phyloP scores from a whole-genome alignment of 2,113 vertebrate species.

The Struthidea cinerea region DNA sequence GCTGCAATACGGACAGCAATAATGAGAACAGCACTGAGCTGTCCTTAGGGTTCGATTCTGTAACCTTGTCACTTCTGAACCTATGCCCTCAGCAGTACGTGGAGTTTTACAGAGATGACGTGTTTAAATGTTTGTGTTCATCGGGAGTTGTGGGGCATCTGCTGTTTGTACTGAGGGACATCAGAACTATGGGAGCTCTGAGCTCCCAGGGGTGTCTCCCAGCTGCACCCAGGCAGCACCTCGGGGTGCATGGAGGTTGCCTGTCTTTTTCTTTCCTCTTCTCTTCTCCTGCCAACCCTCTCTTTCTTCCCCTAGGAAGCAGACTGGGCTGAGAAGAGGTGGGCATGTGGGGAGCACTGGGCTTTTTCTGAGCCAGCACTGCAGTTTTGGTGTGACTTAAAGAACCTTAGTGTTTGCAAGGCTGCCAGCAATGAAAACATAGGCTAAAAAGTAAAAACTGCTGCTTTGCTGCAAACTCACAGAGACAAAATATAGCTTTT shows the following conservation, averaged over 20 bases:
- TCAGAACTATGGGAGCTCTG: neutral
- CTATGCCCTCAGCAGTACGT: neutral
- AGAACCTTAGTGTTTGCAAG: neutral
- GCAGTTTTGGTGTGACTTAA: neutral
- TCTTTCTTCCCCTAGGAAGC: neutral
- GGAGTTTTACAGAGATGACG: neutral
- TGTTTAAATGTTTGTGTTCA: neutral
- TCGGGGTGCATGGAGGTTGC: fast-evolving
- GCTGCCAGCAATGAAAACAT: neutral
- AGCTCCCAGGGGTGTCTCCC: neutral
- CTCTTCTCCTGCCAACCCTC: neutral
- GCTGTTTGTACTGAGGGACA: neutral
- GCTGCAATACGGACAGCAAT: neutral
- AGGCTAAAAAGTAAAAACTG: neutral
- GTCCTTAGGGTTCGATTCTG: neutral
- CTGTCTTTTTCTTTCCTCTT: neutral
- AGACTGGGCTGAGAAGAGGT: neutral
- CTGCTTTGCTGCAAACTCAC: neutral
- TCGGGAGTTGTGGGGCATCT: neutral
- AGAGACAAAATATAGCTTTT: neutral
- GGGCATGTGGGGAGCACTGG: neutral
- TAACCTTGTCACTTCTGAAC: neutral
- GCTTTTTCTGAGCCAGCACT: neutral
- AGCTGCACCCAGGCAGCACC: neutral
- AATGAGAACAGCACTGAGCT: neutral